Base-by-base conservation (phyloP, 2,113 vertebrate species). In the Phrynosoma blainvillii region DNA sequence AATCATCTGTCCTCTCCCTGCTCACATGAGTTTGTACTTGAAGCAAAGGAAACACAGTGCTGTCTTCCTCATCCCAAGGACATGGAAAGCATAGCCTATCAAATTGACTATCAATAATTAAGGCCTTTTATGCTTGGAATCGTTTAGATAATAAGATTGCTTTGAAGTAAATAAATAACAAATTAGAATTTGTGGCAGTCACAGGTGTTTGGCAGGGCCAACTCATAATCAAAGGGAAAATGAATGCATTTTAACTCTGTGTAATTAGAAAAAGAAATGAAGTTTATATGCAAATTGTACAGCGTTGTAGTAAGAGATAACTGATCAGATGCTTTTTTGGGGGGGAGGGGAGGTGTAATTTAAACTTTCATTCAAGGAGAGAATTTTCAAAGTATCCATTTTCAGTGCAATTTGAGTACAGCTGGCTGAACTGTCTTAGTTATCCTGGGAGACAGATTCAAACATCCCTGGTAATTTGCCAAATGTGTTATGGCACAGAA, bases 121-220 rank as follows among this genome's bases (percentile, higher is more conserved):
- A 96, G 90, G 93, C 89, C 96, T 96, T 96, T 95, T 96, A 96
- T 96, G 95, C 82, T 93, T 93, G 90, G 84, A 94, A 95, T 94
- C 94, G 93, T 96, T 97, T 96, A 94, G 93, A 96, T 96, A 96
- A 97, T 96, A 97, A 96, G 93, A 97, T 96, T 96, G 96, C 95
- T 97, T 95, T 96, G 95, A 97, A 97, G 96, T 96, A 95, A 95
- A 95, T 96, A 97, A 97, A 97, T 97, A 97, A 96, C 94, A 95
- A 96, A 97, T 97, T 96, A 94, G 91, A 95, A 97, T 95, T 96
- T 96, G 95, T 95, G 90, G 93, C 95, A 96, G 96, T 97, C 96
- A 96, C 97, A 97, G 97, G 96, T 98, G 96, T 97, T 97, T 97
- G 96, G 96, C 95, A 96, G 88, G 86, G 91, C 85, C 79, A 91